Evolutionary conservation across 2,888 invertebrate genomes (phyloP), one percentile per base, ranked within the genome.

Genomic region (Drymonia ruficornis): DNA sequence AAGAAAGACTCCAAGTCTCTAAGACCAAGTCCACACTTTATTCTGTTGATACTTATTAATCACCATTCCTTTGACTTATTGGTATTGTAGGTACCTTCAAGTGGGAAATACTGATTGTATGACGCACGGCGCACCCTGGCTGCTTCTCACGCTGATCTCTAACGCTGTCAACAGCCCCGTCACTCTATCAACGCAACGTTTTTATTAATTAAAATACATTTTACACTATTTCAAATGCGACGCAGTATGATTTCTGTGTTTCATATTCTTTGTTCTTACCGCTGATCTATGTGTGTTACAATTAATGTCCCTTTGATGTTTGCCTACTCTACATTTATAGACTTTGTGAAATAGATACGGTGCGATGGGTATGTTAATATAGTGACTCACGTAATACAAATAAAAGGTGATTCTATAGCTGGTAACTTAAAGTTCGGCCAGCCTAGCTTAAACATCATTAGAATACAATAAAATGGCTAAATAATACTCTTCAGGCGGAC

Each of bases 131-230:
- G 52, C 29, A 36, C 53, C 45, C 46, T 47, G 47, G 40, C 18
- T 38, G 44, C 59, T 84, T 87, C 87, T 77, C 87, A 87, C 86
- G 83, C 72, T 54, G 50, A 56, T 50, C 65, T 67, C 70, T 67
- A 67, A 70, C 62, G 69, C 75, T 73, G 77, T 83, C 85, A 77
- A 70, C 85, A 60, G 40, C 65, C 63, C 70, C 76, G 66, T 84
- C 64, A 70, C 61, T 81, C 77, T 60, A 73, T 86, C 83, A 76
- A 66, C 81, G 72, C 69, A 53, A 50, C 53, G 55, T 56, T 64
- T 69, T 63, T 59, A 70, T 58, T 60, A 58, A 58, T 67, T 58
- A 61, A n/a, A n/a, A 45, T 53, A 53, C 40, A 23, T 19, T 48
- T 11, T 49, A 47, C 31, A 47, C 34, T 34, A 31, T 47, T 47